Evolutionary conservation across 2,888 invertebrate species (phyloP).

Genomic region (Actias luna): DNA sequence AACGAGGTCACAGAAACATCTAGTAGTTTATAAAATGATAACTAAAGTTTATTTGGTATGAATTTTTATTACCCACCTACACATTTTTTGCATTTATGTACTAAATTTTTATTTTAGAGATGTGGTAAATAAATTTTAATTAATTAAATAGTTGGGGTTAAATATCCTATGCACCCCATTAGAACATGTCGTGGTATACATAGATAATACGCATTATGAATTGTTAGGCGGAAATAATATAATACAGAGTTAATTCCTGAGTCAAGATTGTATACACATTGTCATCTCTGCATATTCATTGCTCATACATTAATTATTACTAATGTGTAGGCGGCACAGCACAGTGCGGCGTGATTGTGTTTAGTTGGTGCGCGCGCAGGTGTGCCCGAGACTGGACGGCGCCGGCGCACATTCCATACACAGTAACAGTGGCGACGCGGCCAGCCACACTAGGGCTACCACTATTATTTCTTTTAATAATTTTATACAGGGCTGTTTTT

Average conservation of each 20-base stretch:
- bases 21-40: too few relatives aligned
- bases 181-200: neutral
- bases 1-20: too few relatives aligned
- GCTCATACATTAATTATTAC: slow-evolving; percentile 19
- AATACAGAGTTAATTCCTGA: neutral
- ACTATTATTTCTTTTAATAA: too few relatives aligned
- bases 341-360: slow-evolving; percentile 42
- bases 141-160: too few relatives aligned
- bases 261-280: slow-evolving; percentile 4
- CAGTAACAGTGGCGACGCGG: slow-evolving; percentile 59
- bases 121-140: too few relatives aligned
- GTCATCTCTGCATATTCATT: slow-evolving; percentile 10
- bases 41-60: too few relatives aligned
- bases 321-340: slow-evolving; percentile 37
- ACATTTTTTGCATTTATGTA: too few relatives aligned
- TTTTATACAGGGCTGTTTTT: too few relatives aligned
- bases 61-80: too few relatives aligned
- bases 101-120: too few relatives aligned
- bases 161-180: too few relatives aligned
- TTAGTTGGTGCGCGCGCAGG: slow-evolving; percentile 74
- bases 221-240: neutral
- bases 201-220: neutral
- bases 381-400: slow-evolving; percentile 85
- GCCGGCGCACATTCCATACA: slow-evolving; percentile 83
- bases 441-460: too few relatives aligned